Evolutionary conservation across 2,888 invertebrate genomes (phyloP).

Genomic region (Athalia circularis): DNA sequence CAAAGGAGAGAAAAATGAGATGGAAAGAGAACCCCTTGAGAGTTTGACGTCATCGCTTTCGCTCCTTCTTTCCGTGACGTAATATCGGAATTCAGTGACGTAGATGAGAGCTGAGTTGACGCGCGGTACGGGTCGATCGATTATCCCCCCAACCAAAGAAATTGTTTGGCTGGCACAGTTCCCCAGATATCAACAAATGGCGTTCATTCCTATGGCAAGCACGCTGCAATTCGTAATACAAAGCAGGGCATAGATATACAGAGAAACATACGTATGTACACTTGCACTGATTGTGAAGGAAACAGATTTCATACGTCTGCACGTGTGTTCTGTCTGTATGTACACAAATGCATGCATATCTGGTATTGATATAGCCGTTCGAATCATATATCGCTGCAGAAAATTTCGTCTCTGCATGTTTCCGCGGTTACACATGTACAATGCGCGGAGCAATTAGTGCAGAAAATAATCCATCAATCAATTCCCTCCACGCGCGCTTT

Average conservation of each 20-base stretch:
- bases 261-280: neutral
- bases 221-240: neutral
- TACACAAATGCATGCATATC: too few relatives aligned
- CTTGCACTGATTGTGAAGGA: too few relatives aligned
- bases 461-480: too few relatives aligned
- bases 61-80: conserved; percentile 20
- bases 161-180: conserved; percentile 35
- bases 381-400: too few relatives aligned
- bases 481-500: too few relatives aligned
- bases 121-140: neutral
- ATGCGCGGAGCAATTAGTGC: too few relatives aligned
- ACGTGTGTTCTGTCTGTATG: too few relatives aligned
- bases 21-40: neutral
- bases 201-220: neutral
- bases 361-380: too few relatives aligned
- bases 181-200: conserved; percentile 29
- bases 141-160: conserved; percentile 24
- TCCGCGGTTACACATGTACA: too few relatives aligned
- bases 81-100: neutral
- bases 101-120: neutral
- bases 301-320: too few relatives aligned
- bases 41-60: conserved; percentile 32
- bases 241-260: neutral
- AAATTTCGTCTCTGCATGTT: too few relatives aligned
- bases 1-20: neutral